A percentile compares a stretch with the other conserved stretches of the same genome.
Conservation (phyloP, 2,797 vertebrate genomes). For the Melanotaenia pygmaea region DNA sequence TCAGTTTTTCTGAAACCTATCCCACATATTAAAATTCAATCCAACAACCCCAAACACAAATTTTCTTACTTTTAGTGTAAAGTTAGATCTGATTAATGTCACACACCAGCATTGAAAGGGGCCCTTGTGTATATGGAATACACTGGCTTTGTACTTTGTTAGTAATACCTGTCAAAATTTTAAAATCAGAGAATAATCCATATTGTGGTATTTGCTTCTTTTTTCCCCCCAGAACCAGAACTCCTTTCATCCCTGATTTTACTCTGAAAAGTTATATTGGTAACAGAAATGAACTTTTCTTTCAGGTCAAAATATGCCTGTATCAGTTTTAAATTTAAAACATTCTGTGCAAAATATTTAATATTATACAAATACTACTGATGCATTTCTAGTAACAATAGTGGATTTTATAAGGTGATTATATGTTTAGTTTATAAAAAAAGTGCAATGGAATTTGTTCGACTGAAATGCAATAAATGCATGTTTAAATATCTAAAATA, state of each 20-base stretch:
- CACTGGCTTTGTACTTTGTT: too few species aligned
- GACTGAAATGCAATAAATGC: not conserved
- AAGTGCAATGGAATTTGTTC: not conserved
- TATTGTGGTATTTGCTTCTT: not conserved
- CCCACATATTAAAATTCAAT: conserved; percentile 51
- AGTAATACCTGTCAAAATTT: too few species aligned
- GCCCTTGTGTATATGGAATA: too few species aligned
- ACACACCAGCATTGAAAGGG: too few species aligned
- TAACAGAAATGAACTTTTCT: not conserved
- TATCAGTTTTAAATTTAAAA: not conserved
- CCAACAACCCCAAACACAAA: conserved; percentile 45
- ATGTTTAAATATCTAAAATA: not conserved
- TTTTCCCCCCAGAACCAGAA: not conserved
- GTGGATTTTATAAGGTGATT: not conserved
- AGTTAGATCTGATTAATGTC: too few species aligned
- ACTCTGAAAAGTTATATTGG: not conserved
- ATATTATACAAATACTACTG: not conserved
- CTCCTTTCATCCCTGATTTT: not conserved
- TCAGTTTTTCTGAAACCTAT: conserved; percentile 53
- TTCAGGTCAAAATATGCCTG: not conserved
- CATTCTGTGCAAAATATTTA: not conserved
- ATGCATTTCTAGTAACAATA: not conserved
- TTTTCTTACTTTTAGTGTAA: too few species aligned
- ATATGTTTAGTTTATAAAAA: not conserved
- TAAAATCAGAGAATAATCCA: not conserved